Base-by-base conservation (phyloP, 1,140 invertebrate species). In the Bombus haemorrhoidalis region DNA sequence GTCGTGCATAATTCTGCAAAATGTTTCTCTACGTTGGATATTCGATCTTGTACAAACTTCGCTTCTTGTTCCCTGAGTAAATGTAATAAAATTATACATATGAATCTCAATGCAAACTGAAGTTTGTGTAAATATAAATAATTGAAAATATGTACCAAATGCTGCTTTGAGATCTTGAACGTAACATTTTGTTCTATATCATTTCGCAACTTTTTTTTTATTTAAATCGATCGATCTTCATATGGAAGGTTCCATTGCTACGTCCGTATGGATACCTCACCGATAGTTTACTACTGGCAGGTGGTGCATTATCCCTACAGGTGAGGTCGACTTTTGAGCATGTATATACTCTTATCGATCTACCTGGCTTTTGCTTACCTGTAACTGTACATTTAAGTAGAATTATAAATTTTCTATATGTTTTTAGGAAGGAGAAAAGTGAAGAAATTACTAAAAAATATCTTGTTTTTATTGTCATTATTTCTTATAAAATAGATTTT, bases 41-140 rank as follows among this genome's bases (percentile, higher is more conserved):
- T 97, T 71, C 97, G 95, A 75, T 97, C 97, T 91, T 97, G 97
- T 71, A 97, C 97, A 89, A 97, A 97, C 93, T 96, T 97, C 13
- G 96, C 96, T 93, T 97, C 96, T 91, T 96, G 96, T 94, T 97
- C 96, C 90, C 93, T 94, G 18, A 71, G 77, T 28, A 76, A 82
- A 82, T 59, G 3, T 81, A 22, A 73, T 18, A 28, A 81, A 41
- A 4, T 41, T 34, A 43, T 15, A 66, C 41, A 62, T 37, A 57
- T 22, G 43, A 34, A 18, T 32, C 39, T 28, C 1, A 32, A 64
- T 9, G 0, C 1, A 28, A 41, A 66, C 47, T 41, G 4, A 66
- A 66, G 72, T 6, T 3, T 53, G 1, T 37, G 15, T 9, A 39
- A 34, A 34, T 28, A 43, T 68, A 22, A 78, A 77, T 28, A 18